These are phyloP conservation scores for Melieria omissa DNA, from an alignment of 2,888 invertebrate species.

Conservation along the genomic window DNA sequence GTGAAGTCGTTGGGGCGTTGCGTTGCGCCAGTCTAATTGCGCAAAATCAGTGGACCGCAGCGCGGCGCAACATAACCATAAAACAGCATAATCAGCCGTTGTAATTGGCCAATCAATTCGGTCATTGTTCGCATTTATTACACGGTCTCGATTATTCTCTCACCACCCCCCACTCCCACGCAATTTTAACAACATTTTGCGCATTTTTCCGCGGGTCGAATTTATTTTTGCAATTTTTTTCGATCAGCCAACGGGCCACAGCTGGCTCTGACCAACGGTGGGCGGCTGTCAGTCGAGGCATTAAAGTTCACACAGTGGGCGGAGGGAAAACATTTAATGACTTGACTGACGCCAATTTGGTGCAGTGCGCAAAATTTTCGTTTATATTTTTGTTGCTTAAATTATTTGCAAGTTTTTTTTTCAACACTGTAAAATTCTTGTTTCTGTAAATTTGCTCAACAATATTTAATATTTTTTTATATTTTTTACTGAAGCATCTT, in stretches of 20 bases:
- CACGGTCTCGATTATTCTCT: constrained; percentile 33
- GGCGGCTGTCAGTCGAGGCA: no score
- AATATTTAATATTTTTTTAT: no score
- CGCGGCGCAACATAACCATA: constrained; percentile 49
- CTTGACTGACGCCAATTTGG: no score
- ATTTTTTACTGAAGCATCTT: no score
- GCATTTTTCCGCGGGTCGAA: neutral
- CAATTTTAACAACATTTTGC: constrained; percentile 21
- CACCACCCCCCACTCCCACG: neutral
- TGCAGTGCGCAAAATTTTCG: no score
- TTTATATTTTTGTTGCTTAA: constrained; percentile 14
- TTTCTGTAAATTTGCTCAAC: neutral
- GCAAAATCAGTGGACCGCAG: constrained; percentile 55
- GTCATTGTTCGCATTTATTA: constrained; percentile 62
- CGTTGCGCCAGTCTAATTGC: constrained; percentile 58
- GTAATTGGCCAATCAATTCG: constrained; percentile 68
- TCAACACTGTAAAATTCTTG: neutral
- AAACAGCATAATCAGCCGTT: constrained; percentile 63
- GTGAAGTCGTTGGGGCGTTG: no score
- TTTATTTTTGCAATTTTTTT: constrained; percentile 5
- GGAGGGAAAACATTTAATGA: no score
- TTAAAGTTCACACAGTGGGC: no score
- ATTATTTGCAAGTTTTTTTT: constrained; percentile 10
- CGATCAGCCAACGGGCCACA: neutral
- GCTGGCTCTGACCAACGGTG: no score